Base-by-base conservation (phyloP, 30 jellyfish, hydroid and myxozoan genomes). In the Nemopilema nomurai region DNA sequence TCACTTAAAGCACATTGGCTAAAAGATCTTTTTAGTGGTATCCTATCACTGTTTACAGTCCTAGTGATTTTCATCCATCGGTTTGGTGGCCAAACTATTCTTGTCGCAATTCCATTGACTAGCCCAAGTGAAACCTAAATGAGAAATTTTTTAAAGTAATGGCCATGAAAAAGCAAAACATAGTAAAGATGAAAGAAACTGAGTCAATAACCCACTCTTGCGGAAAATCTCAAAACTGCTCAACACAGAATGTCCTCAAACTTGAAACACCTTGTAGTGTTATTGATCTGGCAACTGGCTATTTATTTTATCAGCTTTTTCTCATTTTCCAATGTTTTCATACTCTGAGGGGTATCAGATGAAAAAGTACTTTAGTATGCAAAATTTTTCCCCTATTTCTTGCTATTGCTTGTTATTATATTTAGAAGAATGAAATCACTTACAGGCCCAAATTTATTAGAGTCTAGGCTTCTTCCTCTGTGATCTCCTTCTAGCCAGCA, bases 401-500 rank as follows among this genome's bases (percentile, higher is more conserved):
- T n/a, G n/a, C n/a, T n/a, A n/a, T n/a, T n/a, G n/a, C n/a, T n/a
- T n/a, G n/a, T n/a, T n/a, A n/a, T n/a, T n/a, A 49, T 30, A 74
- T 1, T 67, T 7, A 21, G 17, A 77, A 26, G 30, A 33, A 24
- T 18, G 9, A 31, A 1, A 49, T 0, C 9, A 79, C 91, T 78
- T 49, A 93, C 93, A 1, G 98, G 98, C 24, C 98, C 98, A 79
- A 93, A 93, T 70, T 88, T 29, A 77, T 93, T 93, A 53, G 97
- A 88, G 67, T 93, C 98, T 32, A 88, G 63, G 68, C 97, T 88
- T 24, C 88, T 76, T 16, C 96, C 84, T 21, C 88, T 72, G 53
- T 93, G 90, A 69, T 93, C 98, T 1, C 98, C 98, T 84, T 93
- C 98, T 23, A 93, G 82, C 98, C 98, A 93, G 57, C 96, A 93